Conservation (phyloP, 2,797 vertebrate species). For the Hoplostethus atlanticus region DNA sequence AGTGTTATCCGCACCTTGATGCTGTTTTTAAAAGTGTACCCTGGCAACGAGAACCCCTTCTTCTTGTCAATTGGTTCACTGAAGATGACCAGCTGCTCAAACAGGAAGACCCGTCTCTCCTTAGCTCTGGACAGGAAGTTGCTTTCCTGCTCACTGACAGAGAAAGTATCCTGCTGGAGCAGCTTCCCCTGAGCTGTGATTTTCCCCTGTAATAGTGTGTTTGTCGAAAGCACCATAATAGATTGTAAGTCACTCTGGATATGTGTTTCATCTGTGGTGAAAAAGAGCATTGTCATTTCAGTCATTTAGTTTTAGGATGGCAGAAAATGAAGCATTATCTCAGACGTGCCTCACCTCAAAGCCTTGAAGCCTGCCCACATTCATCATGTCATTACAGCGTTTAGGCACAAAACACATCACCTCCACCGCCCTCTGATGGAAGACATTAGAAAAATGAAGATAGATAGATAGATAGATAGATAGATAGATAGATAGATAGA, state of each 20-base stretch:
- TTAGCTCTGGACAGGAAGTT: slow-evolving; percentile 84
- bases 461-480: background rate
- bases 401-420: slow-evolving; percentile 94
- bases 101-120: slow-evolving; percentile 92
- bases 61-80: slow-evolving; percentile 93
- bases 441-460: background rate
- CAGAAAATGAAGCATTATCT: background rate
- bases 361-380: slow-evolving; percentile 91
- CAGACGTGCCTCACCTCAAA: slow-evolving; percentile 86
- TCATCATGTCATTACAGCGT: slow-evolving; percentile 95
- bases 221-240: slow-evolving; percentile 17
- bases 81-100: slow-evolving; percentile 94
- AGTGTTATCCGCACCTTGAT: slow-evolving; percentile 85
- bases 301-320: background rate
- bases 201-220: slow-evolving; percentile 84
- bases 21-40: slow-evolving; percentile 92
- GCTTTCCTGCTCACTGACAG: slow-evolving; percentile 87
- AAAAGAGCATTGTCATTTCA: background rate
- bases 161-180: slow-evolving; percentile 92
- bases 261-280: background rate
- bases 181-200: slow-evolving; percentile 94
- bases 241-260: background rate
- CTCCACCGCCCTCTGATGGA: slow-evolving; percentile 88
- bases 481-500: too few species aligned
- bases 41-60: slow-evolving; percentile 87